These are phyloP conservation scores for Xerus inauris DNA, from an alignment of 2,113 vertebrate species.

Conservation along the genomic window DNA sequence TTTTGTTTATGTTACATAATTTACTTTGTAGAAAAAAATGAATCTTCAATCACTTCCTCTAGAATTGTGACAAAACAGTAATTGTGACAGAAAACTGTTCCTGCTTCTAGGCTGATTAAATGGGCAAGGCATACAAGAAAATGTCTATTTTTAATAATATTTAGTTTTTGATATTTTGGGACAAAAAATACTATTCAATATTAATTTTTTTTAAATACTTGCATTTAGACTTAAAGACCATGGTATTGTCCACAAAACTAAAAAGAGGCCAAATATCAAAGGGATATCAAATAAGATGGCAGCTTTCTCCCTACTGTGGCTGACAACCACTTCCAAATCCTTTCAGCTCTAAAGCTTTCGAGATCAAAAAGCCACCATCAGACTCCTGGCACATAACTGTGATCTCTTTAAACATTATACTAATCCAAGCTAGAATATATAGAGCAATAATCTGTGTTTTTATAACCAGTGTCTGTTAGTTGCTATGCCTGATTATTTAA, in stretches of 20 bases:
- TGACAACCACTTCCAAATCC: conserved; percentile 30
- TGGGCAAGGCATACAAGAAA: neutral
- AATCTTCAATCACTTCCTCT: neutral
- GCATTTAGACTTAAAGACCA: neutral
- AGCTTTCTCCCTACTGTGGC: neutral
- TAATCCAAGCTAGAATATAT: conserved; percentile 39
- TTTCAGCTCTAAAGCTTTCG: conserved; percentile 50
- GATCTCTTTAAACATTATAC: conserved; percentile 51
- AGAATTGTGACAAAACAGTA: neutral
- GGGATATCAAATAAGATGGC: conserved; percentile 26
- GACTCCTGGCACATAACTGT: conserved; percentile 6
- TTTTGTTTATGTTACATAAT: neutral
- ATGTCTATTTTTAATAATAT: neutral
- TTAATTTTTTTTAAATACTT: neutral
- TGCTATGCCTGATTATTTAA: neutral
- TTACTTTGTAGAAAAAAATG: neutral
- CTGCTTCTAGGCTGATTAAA: neutral
- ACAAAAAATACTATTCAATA: neutral
- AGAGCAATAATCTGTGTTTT: neutral
- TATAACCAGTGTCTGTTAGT: neutral
- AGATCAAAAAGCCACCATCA: conserved; percentile 61
- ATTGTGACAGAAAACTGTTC: neutral
- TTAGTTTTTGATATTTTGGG: neutral
- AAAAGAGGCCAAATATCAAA: conserved; percentile 68
- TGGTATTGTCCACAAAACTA: neutral